Evolutionary conservation across 2,797 vertebrate species (phyloP).

Genomic region (Zalophus californianus): DNA sequence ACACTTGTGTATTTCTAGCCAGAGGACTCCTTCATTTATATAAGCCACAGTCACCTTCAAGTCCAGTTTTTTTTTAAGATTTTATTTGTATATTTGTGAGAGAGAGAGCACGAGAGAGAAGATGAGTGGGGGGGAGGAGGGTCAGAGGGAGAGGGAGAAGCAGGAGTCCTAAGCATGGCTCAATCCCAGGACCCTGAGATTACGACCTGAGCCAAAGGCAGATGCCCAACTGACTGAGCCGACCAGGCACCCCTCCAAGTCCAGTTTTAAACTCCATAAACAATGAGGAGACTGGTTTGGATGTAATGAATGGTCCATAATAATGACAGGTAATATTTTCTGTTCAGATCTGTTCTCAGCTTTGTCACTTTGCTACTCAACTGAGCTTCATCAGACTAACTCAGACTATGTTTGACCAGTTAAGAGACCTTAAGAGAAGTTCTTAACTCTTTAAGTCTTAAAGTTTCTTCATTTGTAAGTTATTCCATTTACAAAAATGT

Average conservation of each 20-base stretch:
- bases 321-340: neutral
- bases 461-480: neutral
- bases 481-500: constrained; percentile 10
- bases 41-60: neutral
- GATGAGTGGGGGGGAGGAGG: no score
- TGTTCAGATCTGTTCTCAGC: neutral
- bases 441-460: constrained; percentile 6
- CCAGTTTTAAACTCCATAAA: constrained; percentile 4
- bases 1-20: neutral
- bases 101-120: no score
- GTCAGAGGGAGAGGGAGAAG: neutral
- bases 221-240: neutral
- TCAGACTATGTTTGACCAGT: neutral
- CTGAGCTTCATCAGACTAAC: constrained; percentile 9
- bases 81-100: neutral
- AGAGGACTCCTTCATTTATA: neutral
- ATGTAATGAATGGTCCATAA: neutral
- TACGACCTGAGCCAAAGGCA: neutral
- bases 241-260: neutral
- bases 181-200: neutral
- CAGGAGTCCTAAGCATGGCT: neutral
- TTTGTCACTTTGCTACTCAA: neutral
- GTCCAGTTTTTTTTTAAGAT: neutral
- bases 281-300: neutral
- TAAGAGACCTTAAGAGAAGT: neutral